Evolutionary conservation across 2,888 invertebrate species (phyloP), one percentile per base, ranked within the genome.

Genomic region (Lasiommata megera): DNA sequence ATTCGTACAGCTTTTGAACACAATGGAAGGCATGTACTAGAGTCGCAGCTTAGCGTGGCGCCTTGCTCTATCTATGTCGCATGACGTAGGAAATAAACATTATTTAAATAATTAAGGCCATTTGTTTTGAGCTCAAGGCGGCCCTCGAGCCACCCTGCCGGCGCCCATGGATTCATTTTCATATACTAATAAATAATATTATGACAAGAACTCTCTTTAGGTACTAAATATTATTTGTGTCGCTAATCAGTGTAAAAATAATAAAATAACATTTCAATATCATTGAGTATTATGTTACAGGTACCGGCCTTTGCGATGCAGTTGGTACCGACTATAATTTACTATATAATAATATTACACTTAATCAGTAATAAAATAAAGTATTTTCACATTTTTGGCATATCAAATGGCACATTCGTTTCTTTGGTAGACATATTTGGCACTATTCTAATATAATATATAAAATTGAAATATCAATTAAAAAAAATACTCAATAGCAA

Each of bases 271-370:
- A 65, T 72, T 71, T 23, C 2, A 65, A 41, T 70, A 67, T 67
- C 54, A 51, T 69, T 67, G 88, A 89, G 89, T 88, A 89, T 89
- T 84, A 77, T 75, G 67, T 69, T 82, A 84, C 86, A 88, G 89
- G 88, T 87, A 90, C 89, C 79, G 88, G 77, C 82, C 79, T 79
- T 81, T 77, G 77, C 76, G 72, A 69, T 68, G 72, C 68, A 70
- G 71, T n/a, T n/a, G n/a, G n/a, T 67, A 68, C 68, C 2, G 64
- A 65, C 61, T 72, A 70, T 34, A 43, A 17, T n/a, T 53, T 16
- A n/a, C n/a, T 36, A 23, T 3, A 23, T 23, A 5, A 5, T 59
- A 56, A 47, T 61, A 54, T 56, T 56, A 63, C 61, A 61, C 61
- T 65, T 57, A 64, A 53, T 23, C 58, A 62, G 44, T 62, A 63